phyloP scores from a whole-genome alignment of 2,113 vertebrate species.

The Reinhardtius hippoglossoides region DNA sequence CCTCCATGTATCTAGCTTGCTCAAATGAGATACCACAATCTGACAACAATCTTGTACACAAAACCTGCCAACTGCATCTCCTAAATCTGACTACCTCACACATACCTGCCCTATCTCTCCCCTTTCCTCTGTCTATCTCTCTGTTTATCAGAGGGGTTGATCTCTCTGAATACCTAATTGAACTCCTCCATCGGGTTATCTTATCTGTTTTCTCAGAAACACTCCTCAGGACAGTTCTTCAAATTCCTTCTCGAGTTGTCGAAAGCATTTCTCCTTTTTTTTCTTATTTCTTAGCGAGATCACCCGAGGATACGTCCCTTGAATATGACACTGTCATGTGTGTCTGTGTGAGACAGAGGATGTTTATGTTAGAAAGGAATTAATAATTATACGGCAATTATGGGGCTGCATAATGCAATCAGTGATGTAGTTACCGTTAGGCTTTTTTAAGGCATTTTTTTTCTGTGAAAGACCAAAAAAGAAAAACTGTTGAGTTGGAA shows the following conservation, averaged over 20 bases:
- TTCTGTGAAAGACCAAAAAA: conserved; percentile 2
- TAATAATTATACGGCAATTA: conserved; percentile 29
- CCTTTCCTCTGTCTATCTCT: conserved; percentile 53
- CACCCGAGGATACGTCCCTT: conserved; percentile 50
- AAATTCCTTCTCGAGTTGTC: conserved; percentile 73
- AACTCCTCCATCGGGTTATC: conserved; percentile 74
- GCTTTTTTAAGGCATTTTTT: conserved; percentile 4
- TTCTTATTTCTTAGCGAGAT: conserved; percentile 21
- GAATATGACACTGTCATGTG: conserved; percentile 36
- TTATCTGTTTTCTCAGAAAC: conserved; percentile 79
- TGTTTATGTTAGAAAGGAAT: conserved; percentile 45
- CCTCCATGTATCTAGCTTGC: conserved; percentile 46
- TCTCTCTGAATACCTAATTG: conserved; percentile 75
- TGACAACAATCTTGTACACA: conserved; percentile 73
- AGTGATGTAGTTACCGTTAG: not conserved
- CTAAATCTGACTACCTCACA: conserved; percentile 77
- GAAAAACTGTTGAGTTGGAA: not conserved
- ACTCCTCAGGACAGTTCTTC: conserved; percentile 74
- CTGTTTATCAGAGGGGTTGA: conserved; percentile 69
- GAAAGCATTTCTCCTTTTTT: conserved; percentile 55
- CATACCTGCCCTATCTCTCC: conserved; percentile 70
- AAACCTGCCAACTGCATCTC: conserved; percentile 73
- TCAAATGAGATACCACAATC: conserved; percentile 72
- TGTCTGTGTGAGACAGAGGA: conserved; percentile 12
- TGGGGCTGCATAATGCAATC: conserved; percentile 4